A percentile compares a stretch with the other conserved stretches of the same genome.
phyloP scores from a whole-genome alignment of 2,113 vertebrate species.

The Callospermophilus lateralis region DNA sequence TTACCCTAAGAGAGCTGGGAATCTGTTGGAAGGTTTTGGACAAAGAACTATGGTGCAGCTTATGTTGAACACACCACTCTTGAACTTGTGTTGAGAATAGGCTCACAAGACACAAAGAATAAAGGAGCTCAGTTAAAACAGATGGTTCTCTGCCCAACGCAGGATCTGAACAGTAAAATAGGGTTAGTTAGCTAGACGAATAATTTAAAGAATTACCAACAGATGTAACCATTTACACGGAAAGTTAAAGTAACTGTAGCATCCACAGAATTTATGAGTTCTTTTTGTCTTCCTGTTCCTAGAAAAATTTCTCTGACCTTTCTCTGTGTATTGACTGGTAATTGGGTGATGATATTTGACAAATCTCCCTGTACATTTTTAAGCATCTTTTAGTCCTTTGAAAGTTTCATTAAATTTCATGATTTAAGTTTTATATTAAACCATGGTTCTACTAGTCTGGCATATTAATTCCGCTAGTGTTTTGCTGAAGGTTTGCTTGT shows the following conservation, averaged over 20 bases:
- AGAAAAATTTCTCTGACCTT: neutral
- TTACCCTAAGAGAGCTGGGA: neutral
- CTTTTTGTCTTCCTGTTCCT: neutral
- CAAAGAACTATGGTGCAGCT: neutral
- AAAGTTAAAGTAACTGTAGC: neutral
- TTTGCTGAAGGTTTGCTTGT: slow-evolving; percentile 30
- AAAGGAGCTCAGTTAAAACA: neutral
- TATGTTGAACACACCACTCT: neutral
- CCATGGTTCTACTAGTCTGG: neutral
- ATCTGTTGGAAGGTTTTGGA: neutral
- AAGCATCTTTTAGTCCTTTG: neutral
- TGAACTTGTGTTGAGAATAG: slow-evolving; percentile 18
- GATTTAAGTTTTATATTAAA: neutral
- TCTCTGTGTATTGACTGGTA: neutral
- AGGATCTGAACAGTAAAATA: neutral
- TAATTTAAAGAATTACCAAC: neutral
- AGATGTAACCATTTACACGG: neutral
- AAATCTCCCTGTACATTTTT: neutral
- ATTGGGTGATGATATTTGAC: neutral
- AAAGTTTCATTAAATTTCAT: slow-evolving; percentile 6
- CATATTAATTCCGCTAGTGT: neutral
- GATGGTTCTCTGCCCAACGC: neutral
- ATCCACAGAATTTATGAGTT: neutral
- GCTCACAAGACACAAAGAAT: neutral
- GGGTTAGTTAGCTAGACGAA: neutral